Evolutionary conservation across 2,797 vertebrate species (phyloP).

Genomic region (Cirrhinus molitorella): DNA sequence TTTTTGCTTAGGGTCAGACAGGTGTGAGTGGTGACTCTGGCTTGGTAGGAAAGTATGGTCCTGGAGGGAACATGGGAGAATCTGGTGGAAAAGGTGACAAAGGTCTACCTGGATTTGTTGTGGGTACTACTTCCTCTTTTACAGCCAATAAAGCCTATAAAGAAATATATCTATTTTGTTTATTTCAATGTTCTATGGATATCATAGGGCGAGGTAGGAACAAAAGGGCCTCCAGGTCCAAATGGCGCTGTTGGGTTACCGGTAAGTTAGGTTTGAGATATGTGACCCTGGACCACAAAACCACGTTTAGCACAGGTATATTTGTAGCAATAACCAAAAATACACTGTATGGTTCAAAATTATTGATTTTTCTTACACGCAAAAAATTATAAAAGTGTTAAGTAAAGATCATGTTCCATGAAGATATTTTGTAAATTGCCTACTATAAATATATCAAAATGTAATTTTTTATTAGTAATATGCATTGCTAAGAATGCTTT

Average conservation of each 20-base stretch:
- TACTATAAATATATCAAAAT: no score
- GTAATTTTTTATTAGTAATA: no score
- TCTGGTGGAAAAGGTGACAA: slow-evolving; percentile 72
- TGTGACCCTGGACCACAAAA: no score
- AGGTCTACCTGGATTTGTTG: slow-evolving; percentile 70
- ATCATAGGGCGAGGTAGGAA: slow-evolving; percentile 74
- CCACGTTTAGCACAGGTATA: no score
- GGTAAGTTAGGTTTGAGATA: slow-evolving; percentile 59
- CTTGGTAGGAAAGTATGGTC: slow-evolving; percentile 71
- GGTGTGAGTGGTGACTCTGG: slow-evolving; percentile 72
- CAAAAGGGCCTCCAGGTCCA: slow-evolving; percentile 67
- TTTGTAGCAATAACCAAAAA: no score
- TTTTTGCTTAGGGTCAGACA: slow-evolving; percentile 69
- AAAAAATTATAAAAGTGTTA: no score
- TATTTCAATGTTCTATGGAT: slow-evolving; percentile 47
- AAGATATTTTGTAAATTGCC: no score
- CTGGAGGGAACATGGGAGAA: slow-evolving; percentile 73
- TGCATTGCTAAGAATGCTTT: no score
- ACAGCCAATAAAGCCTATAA: neutral
- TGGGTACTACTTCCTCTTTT: slow-evolving; percentile 63
- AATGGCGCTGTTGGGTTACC: slow-evolving; percentile 64
- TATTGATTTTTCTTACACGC: no score
- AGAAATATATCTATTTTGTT: neutral
- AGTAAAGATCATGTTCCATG: no score
- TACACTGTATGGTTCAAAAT: no score